These are phyloP conservation scores for Sturmia bella DNA, from an alignment of 2,888 invertebrate species.

Conservation along the genomic window DNA sequence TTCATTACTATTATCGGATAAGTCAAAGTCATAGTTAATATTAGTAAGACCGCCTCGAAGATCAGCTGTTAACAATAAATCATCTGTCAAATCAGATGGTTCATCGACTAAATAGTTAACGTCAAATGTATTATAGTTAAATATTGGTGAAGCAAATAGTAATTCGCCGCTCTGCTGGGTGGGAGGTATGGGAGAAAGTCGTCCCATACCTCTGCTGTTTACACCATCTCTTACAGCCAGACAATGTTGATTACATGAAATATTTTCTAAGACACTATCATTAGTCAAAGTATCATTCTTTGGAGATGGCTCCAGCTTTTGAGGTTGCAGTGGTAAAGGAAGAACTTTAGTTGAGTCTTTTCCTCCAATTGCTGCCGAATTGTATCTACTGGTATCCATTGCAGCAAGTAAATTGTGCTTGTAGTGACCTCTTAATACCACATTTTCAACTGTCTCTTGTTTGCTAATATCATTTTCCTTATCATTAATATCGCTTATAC, in stretches of 20 bases:
- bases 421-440: slow-evolving; percentile 75
- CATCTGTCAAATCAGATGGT: slow-evolving; percentile 82
- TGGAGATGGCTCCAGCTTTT: slow-evolving; percentile 39
- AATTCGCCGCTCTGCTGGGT: slow-evolving; percentile 81
- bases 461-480: slow-evolving; percentile 8
- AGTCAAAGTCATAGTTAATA: slow-evolving; percentile 89
- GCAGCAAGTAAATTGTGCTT: slow-evolving; percentile 77
- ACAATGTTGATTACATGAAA: slow-evolving; percentile 66
- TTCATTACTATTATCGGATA: slow-evolving; percentile 88
- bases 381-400: slow-evolving; percentile 61
- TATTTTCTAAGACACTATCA: slow-evolving; percentile 45
- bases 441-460: slow-evolving; percentile 46
- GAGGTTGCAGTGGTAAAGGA: slow-evolving; percentile 57
- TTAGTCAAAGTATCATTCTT: slow-evolving; percentile 36
- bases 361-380: slow-evolving; percentile 15
- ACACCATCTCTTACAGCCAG: slow-evolving; percentile 75
- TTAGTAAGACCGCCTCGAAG: slow-evolving; percentile 85
- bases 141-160: slow-evolving; percentile 84
- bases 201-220: slow-evolving; percentile 71
- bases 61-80: slow-evolving; percentile 81
- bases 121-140: slow-evolving; percentile 81
- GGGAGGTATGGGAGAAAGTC: slow-evolving; percentile 73
- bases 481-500: neutral
- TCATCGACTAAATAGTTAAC: slow-evolving; percentile 38
- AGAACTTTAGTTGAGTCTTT: slow-evolving; percentile 49